Evolutionary conservation across 2,113 vertebrate genomes (phyloP).

Genomic region (Cyprinodon variegatus): DNA sequence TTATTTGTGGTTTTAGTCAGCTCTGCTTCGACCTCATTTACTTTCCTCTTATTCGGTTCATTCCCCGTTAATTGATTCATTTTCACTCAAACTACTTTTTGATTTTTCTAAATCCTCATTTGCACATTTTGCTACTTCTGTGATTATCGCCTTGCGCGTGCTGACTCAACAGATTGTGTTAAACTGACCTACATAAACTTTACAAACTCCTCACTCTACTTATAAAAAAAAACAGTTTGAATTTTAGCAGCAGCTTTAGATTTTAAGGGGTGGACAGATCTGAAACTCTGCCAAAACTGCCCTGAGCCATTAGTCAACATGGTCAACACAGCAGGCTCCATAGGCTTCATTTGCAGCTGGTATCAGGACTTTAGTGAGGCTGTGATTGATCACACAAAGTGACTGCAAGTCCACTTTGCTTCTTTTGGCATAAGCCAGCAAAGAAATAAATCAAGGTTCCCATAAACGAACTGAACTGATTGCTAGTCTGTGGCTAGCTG

Average conservation of each 20-base stretch:
- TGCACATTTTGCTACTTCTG: not conserved
- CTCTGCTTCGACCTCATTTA: conserved; percentile 21
- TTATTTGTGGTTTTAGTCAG: conserved; percentile 29
- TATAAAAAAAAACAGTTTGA: conserved; percentile 21
- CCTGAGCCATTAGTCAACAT: conserved; percentile 36
- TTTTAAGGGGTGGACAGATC: conserved; percentile 10
- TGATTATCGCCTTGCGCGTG: not conserved
- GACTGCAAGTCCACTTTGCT: conserved; percentile 24
- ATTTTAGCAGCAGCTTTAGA: conserved; percentile 16
- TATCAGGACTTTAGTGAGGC: conserved; percentile 20
- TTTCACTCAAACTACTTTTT: conserved; percentile 7
- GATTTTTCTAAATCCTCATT: not conserved
- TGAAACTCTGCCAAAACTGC: conserved; percentile 26
- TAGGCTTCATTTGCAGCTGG: conserved; percentile 16
- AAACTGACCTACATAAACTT: conserved; percentile 11
- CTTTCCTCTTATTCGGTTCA: conserved; percentile 12
- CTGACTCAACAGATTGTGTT: not conserved
- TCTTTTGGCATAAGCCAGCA: conserved; percentile 12
- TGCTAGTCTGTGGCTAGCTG: no score
- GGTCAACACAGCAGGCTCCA: conserved; percentile 31
- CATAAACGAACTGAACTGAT: not conserved
- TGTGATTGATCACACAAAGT: conserved; percentile 20
- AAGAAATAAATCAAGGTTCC: conserved; percentile 15
- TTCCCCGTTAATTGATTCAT: conserved; percentile 26
- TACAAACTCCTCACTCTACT: conserved; percentile 8